Base-by-base conservation (phyloP, 2,888 invertebrate genomes). In the Sinopyrophorus schimmeli region DNA sequence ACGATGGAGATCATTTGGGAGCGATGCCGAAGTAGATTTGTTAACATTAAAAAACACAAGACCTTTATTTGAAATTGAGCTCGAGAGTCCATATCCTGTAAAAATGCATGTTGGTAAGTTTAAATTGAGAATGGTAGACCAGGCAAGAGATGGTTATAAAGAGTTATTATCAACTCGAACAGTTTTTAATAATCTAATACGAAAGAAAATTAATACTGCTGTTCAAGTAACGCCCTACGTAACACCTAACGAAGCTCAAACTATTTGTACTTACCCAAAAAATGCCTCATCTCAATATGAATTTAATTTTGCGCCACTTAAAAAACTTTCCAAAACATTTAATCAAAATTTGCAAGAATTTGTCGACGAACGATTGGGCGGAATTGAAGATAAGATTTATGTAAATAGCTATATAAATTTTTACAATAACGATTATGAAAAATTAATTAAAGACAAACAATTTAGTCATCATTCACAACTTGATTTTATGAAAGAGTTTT, bases 241-340 rank as follows among this genome's bases (percentile, higher is more conserved):
- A 31, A 39, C 47, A 2, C 42, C 56, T 1, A 74, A 73, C 48
- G 76, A 76, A 51, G 83, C 82, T 18, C 89, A 89, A 74, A 89
- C 89, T 0, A 76, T 74, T 38, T 79, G 82, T 7, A 78, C 80
- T 23, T 86, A 84, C 66, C 86, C 85, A 1, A 75, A 79, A 48
- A 87, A 87, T 67, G 77, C 79, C 47, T 84, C 83, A 80, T 82
- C 84, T 0, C 88, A 89, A 63, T 86, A 83, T 63, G 62, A 73
- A 6, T 81, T 80, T 52, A 66, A 71, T 24, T 63, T 69, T 43
- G 47, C 57, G 20, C 30, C 42, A 17, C 46, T 63, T 2, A 40
- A 51, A 20, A 43, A 47, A 1, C 57, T 71, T 27, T 65, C 68
- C 53, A 63, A 59, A 9, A 66, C 71, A 1, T 62, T 69, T 31